These are phyloP conservation scores for Syndactyla subalaris DNA, from an alignment of 2,797 vertebrate species.

Conservation along the genomic window DNA sequence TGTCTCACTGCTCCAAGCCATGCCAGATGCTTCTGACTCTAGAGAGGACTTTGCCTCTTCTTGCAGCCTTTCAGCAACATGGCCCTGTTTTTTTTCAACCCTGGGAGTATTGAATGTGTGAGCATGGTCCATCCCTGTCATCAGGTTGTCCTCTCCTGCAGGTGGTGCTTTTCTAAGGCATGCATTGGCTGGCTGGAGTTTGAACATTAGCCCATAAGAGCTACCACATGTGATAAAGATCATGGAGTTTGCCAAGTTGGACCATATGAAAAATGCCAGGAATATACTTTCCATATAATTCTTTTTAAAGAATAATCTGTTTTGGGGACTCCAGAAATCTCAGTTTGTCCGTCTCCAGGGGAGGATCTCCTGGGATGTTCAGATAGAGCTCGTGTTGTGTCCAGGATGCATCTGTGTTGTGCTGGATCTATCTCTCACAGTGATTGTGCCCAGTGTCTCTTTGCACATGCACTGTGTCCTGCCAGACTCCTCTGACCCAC, in stretches of 20 bases:
- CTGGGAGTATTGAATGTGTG: neutral
- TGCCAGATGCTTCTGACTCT: neutral
- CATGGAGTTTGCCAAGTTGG: neutral
- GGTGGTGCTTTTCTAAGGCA: neutral
- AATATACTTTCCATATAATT: accelerated
- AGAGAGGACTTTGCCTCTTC: neutral
- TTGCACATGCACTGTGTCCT: neutral
- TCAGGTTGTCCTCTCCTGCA: neutral
- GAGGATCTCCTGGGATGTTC: neutral
- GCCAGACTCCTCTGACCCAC: neutral
- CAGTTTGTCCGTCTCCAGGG: neutral
- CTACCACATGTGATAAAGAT: neutral
- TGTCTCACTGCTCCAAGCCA: accelerated
- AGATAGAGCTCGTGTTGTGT: neutral
- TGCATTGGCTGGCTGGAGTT: neutral
- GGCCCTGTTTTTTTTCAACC: neutral
- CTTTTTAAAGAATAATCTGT: neutral
- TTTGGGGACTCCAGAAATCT: neutral
- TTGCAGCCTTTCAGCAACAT: neutral
- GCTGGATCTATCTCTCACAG: accelerated
- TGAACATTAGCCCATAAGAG: neutral
- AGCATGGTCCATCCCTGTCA: neutral
- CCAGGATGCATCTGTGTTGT: neutral
- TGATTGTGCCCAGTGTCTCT: accelerated
- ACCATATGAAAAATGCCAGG: neutral